phyloP scores from a whole-genome alignment of 2,113 vertebrate species.

The Macquaria australasica region DNA sequence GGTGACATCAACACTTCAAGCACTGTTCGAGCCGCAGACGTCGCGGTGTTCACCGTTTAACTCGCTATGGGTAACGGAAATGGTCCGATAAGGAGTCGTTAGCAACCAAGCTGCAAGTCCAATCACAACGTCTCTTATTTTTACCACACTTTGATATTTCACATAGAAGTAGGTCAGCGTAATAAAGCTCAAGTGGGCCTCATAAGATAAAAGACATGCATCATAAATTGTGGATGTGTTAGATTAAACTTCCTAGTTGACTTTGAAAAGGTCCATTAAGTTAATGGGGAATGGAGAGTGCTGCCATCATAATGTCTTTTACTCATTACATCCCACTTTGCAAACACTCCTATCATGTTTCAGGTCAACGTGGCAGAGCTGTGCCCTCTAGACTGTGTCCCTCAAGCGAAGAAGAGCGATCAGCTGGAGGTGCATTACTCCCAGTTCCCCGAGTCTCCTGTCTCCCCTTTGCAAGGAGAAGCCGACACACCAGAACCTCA shows the following conservation, averaged over 20 bases:
- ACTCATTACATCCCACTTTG: slow-evolving; percentile 38
- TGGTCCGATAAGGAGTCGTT: background rate
- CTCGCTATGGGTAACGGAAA: background rate
- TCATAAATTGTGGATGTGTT: slow-evolving; percentile 43
- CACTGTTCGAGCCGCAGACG: background rate
- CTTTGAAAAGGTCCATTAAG: slow-evolving; percentile 55
- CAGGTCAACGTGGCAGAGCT: slow-evolving; percentile 68
- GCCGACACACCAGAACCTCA: slow-evolving; percentile 33
- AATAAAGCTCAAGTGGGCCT: slow-evolving; percentile 33
- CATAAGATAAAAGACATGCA: slow-evolving; percentile 27
- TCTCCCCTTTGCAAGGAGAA: slow-evolving; percentile 35
- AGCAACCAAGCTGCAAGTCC: slow-evolving; percentile 19
- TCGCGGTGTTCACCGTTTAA: background rate
- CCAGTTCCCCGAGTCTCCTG: slow-evolving; percentile 25
- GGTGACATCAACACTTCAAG: slow-evolving; percentile 22
- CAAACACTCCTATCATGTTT: slow-evolving; percentile 58
- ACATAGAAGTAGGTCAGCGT: slow-evolving; percentile 11
- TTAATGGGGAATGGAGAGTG: slow-evolving; percentile 29
- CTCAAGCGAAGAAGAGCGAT: slow-evolving; percentile 8
- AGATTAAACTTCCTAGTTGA: slow-evolving; percentile 31
- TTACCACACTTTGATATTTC: slow-evolving; percentile 1
- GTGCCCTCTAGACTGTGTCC: slow-evolving; percentile 40
- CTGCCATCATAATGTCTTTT: slow-evolving; percentile 30
- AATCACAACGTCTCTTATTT: background rate
- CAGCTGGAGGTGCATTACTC: slow-evolving; percentile 31